These are phyloP conservation scores for Crocuta crocuta DNA, from an alignment of 2,113 vertebrate genomes.

Conservation along the genomic window DNA sequence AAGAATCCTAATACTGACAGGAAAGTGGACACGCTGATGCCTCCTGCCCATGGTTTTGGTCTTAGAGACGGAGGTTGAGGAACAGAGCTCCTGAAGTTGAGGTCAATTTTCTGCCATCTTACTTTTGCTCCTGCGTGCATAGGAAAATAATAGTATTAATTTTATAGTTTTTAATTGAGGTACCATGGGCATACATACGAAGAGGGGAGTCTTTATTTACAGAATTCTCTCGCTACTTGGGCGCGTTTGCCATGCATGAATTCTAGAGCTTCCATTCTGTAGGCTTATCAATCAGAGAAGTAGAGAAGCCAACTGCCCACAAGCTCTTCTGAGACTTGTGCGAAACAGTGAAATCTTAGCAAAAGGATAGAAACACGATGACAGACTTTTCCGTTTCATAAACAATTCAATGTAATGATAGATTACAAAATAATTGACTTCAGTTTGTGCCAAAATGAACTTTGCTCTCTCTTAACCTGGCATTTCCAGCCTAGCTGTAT, in stretches of 20 bases:
- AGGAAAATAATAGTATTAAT: neutral
- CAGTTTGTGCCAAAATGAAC: constrained; percentile 17
- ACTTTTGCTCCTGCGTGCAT: neutral
- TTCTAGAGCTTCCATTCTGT: neutral
- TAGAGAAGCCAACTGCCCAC: neutral
- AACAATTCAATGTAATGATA: constrained; percentile 25
- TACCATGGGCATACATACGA: too few species aligned
- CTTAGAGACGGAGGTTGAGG: neutral
- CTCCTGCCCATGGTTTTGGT: neutral
- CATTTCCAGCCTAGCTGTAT: neutral
- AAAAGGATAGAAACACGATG: neutral
- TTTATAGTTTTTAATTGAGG: neutral
- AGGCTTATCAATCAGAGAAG: accelerated
- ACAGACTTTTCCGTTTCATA: neutral
- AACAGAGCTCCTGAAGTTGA: neutral
- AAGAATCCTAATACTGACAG: neutral
- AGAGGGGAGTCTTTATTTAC: neutral
- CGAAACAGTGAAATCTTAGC: neutral
- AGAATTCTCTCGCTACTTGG: neutral
- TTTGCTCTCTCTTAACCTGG: constrained; percentile 54
- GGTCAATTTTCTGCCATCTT: neutral
- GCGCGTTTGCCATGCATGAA: neutral
- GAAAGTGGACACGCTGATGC: accelerated
- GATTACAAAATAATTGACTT: constrained; percentile 22
- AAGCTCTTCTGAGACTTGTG: neutral